Percentiles rank a stretch among this genome's conserved stretches.
phyloP scores from a whole-genome alignment of 2,113 vertebrate genomes.

The Smithornis capensis region DNA sequence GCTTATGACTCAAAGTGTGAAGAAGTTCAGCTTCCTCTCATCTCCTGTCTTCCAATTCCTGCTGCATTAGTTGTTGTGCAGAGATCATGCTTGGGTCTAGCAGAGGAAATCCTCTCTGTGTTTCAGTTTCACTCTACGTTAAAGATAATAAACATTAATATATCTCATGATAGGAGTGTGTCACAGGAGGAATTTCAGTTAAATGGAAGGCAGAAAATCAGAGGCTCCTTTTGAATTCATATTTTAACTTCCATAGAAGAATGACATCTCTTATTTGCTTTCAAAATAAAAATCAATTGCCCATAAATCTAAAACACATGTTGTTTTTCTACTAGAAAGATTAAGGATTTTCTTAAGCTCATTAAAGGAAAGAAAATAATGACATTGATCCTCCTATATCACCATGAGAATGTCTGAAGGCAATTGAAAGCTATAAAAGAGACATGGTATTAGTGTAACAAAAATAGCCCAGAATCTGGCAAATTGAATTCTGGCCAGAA shows the following conservation, averaged over 20 bases:
- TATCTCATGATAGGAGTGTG: not conserved
- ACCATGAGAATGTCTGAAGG: constrained; percentile 20
- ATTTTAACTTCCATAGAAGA: constrained; percentile 17
- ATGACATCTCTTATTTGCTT: constrained; percentile 57
- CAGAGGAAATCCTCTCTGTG: not conserved
- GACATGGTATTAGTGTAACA: not conserved
- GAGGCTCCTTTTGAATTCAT: not conserved
- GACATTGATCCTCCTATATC: not conserved
- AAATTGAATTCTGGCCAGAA: not conserved
- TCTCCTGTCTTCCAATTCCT: not conserved
- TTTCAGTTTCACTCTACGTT: not conserved
- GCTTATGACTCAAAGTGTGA: not conserved
- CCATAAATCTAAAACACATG: constrained; percentile 47
- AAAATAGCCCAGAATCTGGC: not conserved
- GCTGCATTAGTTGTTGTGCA: not conserved
- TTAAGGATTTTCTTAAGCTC: constrained; percentile 55
- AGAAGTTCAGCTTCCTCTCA: not conserved
- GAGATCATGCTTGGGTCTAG: not conserved
- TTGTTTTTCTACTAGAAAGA: constrained; percentile 47
- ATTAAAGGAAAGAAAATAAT: constrained; percentile 26
- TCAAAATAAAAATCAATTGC: constrained; percentile 47
- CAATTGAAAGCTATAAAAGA: not conserved
- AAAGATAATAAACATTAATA: not conserved
- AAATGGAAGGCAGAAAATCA: constrained; percentile 16
- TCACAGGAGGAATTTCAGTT: not conserved